These are phyloP conservation scores for Halisarca cf. caerulea DNA, from an alignment of 37 sponge, comb jelly and placozoan genomes.

Conservation along the genomic window DNA sequence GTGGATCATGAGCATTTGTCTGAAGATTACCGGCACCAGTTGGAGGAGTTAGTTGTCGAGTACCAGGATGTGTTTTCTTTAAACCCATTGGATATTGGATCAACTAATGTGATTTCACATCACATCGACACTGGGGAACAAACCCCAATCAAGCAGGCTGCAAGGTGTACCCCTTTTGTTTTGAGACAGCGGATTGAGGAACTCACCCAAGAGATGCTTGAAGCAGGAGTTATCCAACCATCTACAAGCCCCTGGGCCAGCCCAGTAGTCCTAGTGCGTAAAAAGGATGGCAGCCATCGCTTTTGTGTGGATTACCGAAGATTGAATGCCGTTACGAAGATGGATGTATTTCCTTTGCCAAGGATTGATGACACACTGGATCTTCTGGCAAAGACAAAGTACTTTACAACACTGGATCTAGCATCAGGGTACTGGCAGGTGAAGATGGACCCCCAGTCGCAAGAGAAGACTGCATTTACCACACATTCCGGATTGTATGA, in stretches of 20 bases:
- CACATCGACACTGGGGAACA: constrained; percentile 39
- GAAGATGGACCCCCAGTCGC: not conserved
- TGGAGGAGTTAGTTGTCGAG: constrained; percentile 15
- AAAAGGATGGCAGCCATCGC: constrained; percentile 44
- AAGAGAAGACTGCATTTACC: constrained; percentile 45
- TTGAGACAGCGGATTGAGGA: constrained; percentile 21
- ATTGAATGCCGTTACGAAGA: constrained; percentile 57
- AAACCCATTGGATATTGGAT: constrained; percentile 18
- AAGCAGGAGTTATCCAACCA: constrained; percentile 35
- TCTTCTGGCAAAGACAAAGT: constrained; percentile 22
- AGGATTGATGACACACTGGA: constrained; percentile 58
- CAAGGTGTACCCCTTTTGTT: constrained; percentile 41
- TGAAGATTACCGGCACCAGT: not conserved
- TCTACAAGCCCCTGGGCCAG: constrained; percentile 54
- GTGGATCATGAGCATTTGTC: not conserved
- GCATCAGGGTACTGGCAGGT: constrained; percentile 51
- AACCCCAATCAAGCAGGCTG: constrained; percentile 28
- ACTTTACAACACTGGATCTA: constrained; percentile 19
- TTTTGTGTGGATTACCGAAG: constrained; percentile 68
- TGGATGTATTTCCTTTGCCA: constrained; percentile 64
- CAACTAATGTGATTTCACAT: not conserved
- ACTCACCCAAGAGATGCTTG: constrained; percentile 44
- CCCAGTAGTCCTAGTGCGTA: constrained; percentile 49
- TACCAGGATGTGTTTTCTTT: constrained; percentile 37
- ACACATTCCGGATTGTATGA: constrained; percentile 43